These are phyloP conservation scores for Okamejei kenojei DNA, from an alignment of 2,797 vertebrate genomes.

Conservation along the genomic window DNA sequence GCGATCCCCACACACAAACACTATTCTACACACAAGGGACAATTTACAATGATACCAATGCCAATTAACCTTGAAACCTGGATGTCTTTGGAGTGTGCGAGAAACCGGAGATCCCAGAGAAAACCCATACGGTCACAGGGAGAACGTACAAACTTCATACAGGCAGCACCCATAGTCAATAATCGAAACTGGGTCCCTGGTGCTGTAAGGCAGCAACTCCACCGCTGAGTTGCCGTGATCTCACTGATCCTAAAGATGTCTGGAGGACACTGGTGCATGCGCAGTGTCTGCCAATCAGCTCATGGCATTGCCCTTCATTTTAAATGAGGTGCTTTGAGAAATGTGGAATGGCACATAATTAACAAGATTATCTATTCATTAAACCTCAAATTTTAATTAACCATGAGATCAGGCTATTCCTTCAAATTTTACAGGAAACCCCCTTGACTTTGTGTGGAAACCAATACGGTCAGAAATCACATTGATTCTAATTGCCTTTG, in stretches of 20 bases:
- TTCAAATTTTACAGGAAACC: background rate
- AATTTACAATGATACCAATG: too few relatives aligned
- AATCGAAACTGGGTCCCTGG: too few relatives aligned
- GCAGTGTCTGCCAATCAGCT: background rate
- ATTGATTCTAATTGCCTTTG: conserved; percentile 9
- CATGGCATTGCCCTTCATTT: background rate
- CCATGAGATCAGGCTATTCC: background rate
- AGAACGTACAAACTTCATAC: too few relatives aligned
- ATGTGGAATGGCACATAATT: background rate
- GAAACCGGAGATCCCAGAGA: too few relatives aligned
- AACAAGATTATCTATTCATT: background rate
- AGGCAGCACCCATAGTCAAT: too few relatives aligned
- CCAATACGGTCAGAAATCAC: background rate
- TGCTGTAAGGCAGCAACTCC: too few relatives aligned
- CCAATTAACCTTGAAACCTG: too few relatives aligned
- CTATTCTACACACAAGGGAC: too few relatives aligned
- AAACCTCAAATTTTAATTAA: background rate
- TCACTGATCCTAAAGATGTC: background rate
- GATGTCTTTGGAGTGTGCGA: too few relatives aligned
- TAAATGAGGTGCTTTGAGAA: background rate
- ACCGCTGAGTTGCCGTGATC: too few relatives aligned
- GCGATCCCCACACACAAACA: too few relatives aligned
- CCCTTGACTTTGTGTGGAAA: background rate
- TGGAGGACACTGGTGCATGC: background rate
- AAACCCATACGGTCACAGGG: too few relatives aligned